Conservation (phyloP, 2,888 invertebrate genomes). For the Abrostola tripartita region DNA sequence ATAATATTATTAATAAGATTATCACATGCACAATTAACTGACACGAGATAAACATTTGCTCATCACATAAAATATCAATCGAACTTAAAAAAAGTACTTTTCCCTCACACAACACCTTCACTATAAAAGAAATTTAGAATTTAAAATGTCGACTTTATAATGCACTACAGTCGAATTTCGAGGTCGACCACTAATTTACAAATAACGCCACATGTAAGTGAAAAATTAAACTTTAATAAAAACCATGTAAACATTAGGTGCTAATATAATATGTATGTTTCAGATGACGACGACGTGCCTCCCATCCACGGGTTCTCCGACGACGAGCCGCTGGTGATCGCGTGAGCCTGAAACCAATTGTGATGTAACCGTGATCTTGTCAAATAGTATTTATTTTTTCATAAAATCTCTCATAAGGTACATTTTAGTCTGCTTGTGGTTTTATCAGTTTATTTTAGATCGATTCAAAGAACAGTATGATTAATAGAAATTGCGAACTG, state of each 20-base stretch:
- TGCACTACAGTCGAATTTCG: too few relatives aligned
- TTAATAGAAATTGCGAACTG: neutral
- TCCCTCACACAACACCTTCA: too few relatives aligned
- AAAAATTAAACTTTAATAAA: slow-evolving; percentile 27
- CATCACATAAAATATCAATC: too few relatives aligned
- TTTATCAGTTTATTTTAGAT: slow-evolving; percentile 21
- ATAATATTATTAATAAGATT: too few relatives aligned
- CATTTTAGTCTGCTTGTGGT: slow-evolving; percentile 32
- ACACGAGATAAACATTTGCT: too few relatives aligned
- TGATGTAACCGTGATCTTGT: slow-evolving; percentile 78
- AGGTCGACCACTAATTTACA: neutral
- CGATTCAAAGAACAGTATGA: slow-evolving; percentile 11
- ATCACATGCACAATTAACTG: neutral
- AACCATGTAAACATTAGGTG: slow-evolving; percentile 11
- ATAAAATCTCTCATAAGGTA: slow-evolving; percentile 38
- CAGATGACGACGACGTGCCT: slow-evolving; percentile 95
- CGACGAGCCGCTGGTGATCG: slow-evolving; percentile 97
- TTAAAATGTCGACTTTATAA: too few relatives aligned
- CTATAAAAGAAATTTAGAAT: neutral
- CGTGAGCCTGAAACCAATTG: slow-evolving; percentile 85
- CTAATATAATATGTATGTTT: slow-evolving; percentile 23
- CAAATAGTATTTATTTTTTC: slow-evolving; percentile 76
- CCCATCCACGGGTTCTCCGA: slow-evolving; percentile 97
- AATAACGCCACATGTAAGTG: neutral
- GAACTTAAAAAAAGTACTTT: too few relatives aligned